Evolutionary conservation across 2,797 vertebrate species (phyloP).

Genomic region (Yasuhikotakia modesta): DNA sequence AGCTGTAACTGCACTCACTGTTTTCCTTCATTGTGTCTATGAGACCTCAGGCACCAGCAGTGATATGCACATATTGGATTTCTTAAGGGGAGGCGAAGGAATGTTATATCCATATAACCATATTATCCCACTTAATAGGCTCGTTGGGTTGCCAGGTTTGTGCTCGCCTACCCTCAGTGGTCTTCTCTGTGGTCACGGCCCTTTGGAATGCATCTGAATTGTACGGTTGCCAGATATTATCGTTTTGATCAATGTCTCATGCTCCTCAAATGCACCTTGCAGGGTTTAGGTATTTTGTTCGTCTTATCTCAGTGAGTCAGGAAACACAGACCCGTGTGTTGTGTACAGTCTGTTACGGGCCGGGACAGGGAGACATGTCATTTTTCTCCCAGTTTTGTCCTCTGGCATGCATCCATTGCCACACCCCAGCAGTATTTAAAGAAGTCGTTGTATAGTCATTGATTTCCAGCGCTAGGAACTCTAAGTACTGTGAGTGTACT

Average conservation of each 20-base stretch:
- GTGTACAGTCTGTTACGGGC: background rate
- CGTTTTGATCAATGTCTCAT: conserved; percentile 20
- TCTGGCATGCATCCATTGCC: conserved; percentile 30
- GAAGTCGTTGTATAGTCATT: conserved; percentile 31
- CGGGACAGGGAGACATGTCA: conserved; percentile 14
- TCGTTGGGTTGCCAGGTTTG: conserved; percentile 60
- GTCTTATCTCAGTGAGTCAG: conserved; percentile 29
- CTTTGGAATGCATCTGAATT: conserved; percentile 32
- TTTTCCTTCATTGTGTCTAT: conserved; percentile 49
- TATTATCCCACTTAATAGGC: conserved; percentile 69
- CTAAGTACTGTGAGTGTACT: conserved; percentile 23
- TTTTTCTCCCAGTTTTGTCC: conserved; percentile 27
- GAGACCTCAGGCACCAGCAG: conserved; percentile 40
- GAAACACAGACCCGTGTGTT: conserved; percentile 20
- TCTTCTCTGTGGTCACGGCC: conserved; percentile 26
- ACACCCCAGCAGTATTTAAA: conserved; percentile 36
- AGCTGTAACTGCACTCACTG: conserved; percentile 24
- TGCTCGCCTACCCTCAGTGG: conserved; percentile 9
- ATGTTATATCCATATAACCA: conserved; percentile 61
- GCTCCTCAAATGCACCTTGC: conserved; percentile 26
- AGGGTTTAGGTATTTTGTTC: conserved; percentile 28
- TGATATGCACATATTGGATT: conserved; percentile 71
- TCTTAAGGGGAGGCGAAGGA: conserved; percentile 73
- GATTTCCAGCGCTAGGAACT: conserved; percentile 30
- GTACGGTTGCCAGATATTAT: conserved; percentile 46